Conservation (phyloP, 2,888 invertebrate genomes). For the Linhomoeus sp. region DNA sequence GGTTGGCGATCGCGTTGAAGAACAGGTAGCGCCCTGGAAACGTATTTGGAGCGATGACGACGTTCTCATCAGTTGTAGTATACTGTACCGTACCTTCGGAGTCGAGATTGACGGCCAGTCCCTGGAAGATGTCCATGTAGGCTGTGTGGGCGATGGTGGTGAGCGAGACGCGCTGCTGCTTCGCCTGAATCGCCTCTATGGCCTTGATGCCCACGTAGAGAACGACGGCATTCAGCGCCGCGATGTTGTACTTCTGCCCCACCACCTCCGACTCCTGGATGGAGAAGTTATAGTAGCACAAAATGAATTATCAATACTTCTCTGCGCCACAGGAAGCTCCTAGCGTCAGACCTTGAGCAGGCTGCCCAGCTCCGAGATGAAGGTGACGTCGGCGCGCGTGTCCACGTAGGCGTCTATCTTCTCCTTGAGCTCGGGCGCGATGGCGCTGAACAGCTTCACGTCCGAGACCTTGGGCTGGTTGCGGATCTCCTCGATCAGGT, state of each 20-base stretch:
- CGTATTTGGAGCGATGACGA: not conserved
- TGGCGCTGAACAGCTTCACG: conserved; percentile 16
- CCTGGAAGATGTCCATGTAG: conserved; percentile 99
- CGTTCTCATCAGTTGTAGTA: no score
- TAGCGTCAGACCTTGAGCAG: conserved; percentile 27
- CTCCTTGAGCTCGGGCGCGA: conserved; percentile 22
- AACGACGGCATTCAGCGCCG: conserved; percentile 86
- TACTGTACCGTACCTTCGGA: conserved; percentile 71
- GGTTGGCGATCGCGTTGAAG: conserved; percentile 94
- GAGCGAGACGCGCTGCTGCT: conserved; percentile 79
- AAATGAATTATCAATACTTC: no score
- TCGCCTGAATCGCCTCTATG: conserved; percentile 67
- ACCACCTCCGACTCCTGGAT: conserved; percentile 24
- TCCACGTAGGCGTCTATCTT: conserved; percentile 90
- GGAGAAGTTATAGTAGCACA: no score
- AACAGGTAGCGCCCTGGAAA: conserved; percentile 59
- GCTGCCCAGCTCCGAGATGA: conserved; percentile 33
- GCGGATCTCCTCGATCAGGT: conserved; percentile 23
- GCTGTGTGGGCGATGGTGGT: conserved; percentile 94
- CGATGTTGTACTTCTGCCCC: conserved; percentile 79
- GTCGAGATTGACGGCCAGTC: conserved; percentile 88
- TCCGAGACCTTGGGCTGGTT: conserved; percentile 18
- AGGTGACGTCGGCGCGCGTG: conserved; percentile 34
- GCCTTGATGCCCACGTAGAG: conserved; percentile 82
- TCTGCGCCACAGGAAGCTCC: no score